Conservation (phyloP, 2,888 invertebrate genomes). For the Hermaeophaga mercurialis region DNA sequence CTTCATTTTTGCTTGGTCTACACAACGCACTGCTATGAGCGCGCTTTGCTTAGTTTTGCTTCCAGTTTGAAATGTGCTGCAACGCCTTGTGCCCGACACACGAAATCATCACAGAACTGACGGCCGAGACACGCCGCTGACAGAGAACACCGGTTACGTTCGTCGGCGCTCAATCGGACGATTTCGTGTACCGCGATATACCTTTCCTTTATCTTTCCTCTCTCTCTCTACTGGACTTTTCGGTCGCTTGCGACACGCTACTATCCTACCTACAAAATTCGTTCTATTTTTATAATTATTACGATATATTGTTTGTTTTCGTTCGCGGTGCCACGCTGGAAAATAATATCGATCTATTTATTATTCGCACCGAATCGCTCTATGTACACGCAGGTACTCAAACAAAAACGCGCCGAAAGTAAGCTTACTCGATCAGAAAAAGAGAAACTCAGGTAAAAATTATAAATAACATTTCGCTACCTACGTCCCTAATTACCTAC, state of each 20-base stretch:
- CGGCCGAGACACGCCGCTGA: slow-evolving; percentile 38
- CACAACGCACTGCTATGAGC: slow-evolving; percentile 45
- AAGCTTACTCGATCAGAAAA: too few species aligned
- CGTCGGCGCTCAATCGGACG: slow-evolving; percentile 44
- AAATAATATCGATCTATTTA: slow-evolving; percentile 24
- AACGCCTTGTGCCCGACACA: slow-evolving; percentile 46
- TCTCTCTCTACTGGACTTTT: slow-evolving; percentile 54
- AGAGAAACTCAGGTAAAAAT: too few species aligned
- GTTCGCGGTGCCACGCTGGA: slow-evolving; percentile 31
- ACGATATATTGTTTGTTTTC: slow-evolving; percentile 41
- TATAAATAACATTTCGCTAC: too few species aligned
- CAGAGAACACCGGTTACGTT: slow-evolving; percentile 43
- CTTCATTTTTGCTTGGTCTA: slow-evolving; percentile 52
- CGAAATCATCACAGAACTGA: slow-evolving; percentile 33
- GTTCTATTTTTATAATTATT: slow-evolving; percentile 44
- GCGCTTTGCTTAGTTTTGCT: slow-evolving; percentile 35
- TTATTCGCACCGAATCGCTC: slow-evolving; percentile 4
- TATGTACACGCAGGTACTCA: too few species aligned
- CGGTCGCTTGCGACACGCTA: slow-evolving; percentile 51
- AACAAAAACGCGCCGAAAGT: too few species aligned
- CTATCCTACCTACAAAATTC: slow-evolving; percentile 49
- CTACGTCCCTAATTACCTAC: too few species aligned
- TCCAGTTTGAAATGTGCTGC: slow-evolving; percentile 45
- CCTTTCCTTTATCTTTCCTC: slow-evolving; percentile 55
- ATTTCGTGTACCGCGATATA: slow-evolving; percentile 54